phyloP scores from a whole-genome alignment of 2,113 vertebrate species.

The Odobenus rosmarus region DNA sequence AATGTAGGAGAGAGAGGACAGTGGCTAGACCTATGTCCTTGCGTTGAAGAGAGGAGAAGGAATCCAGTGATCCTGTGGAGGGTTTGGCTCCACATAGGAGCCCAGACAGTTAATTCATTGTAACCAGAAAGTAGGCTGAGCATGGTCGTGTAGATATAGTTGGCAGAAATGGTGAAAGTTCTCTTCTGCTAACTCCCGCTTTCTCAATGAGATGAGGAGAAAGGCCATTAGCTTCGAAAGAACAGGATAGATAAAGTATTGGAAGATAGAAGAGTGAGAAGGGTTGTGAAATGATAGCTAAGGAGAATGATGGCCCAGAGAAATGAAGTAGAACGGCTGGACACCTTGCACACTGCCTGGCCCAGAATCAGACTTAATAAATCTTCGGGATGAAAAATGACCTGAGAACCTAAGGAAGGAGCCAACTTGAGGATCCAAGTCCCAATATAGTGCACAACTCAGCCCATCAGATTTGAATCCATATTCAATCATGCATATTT shows the following conservation, averaged over 20 bases:
- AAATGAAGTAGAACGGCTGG: not conserved
- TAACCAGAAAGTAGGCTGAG: not conserved
- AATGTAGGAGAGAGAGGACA: not conserved
- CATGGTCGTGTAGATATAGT: not conserved
- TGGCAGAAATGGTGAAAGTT: not conserved
- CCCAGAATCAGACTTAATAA: not conserved
- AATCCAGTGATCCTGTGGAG: not conserved
- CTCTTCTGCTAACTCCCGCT: not conserved
- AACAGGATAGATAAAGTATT: not conserved
- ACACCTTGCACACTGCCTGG: not conserved
- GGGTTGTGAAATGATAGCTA: not conserved
- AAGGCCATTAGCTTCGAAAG: not conserved
- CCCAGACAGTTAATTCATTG: not conserved
- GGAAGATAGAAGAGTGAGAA: not conserved
- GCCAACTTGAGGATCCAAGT: constrained; percentile 1
- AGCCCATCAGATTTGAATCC: constrained; percentile 35
- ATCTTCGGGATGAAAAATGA: constrained; percentile 3
- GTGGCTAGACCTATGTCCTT: not conserved
- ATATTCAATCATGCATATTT: constrained; percentile 39
- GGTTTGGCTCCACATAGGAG: not conserved
- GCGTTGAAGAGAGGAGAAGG: not conserved
- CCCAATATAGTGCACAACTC: not conserved
- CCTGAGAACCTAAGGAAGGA: not conserved
- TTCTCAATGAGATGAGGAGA: not conserved
- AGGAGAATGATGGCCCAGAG: constrained; percentile 6